Evolutionary conservation across 2,113 vertebrate species (phyloP).

Genomic region (Cochlearius cochlearius): DNA sequence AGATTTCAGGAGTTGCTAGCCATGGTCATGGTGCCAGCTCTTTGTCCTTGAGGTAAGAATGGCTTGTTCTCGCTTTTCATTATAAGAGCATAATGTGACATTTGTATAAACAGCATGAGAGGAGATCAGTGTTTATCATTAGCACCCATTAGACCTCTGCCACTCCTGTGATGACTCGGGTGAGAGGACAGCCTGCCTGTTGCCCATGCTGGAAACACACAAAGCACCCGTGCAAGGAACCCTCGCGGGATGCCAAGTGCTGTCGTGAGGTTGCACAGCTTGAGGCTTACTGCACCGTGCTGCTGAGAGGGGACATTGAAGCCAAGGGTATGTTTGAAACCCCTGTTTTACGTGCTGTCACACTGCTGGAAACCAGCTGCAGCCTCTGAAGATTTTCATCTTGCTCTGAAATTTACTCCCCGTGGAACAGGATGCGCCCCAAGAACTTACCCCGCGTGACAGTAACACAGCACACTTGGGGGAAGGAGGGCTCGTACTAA

Average conservation of each 20-base stretch:
- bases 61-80: not conserved
- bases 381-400: not conserved
- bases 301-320: not conserved
- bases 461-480: not conserved
- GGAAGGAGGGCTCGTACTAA: not conserved
- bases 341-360: not conserved
- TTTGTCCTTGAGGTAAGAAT: slow-evolving; percentile 30
- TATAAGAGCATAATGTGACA: not conserved
- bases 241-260: not conserved
- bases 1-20: not conserved
- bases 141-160: not conserved
- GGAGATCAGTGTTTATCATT: not conserved
- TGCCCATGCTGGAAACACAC: not conserved
- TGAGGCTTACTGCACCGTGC: not conserved
- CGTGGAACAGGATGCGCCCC: accelerated
- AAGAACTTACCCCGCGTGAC: not conserved
- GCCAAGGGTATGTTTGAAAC: not conserved
- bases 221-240: not conserved
- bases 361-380: not conserved
- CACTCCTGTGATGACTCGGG: not conserved
- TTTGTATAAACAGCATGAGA: not conserved
- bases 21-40: not conserved
- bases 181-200: not conserved
- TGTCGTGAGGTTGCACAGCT: not conserved
- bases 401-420: not conserved